Conservation (phyloP, 2,888 invertebrate species). For the Drosophila nigritarsus region DNA sequence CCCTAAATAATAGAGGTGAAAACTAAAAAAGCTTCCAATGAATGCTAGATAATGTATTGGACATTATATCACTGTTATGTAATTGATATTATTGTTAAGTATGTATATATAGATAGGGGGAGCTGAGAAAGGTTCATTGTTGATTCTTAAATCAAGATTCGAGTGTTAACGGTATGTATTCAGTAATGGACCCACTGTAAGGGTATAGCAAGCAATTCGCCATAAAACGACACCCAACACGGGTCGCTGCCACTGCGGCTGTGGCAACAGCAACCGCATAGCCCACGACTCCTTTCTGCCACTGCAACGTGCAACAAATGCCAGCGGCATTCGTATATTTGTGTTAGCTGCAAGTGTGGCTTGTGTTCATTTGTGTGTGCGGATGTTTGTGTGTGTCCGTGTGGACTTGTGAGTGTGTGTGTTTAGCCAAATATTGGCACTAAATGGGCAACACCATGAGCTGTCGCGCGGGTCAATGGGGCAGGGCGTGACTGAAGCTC, state of each 20-base stretch:
- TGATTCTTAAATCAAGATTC: neutral
- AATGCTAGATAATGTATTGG: fast-evolving
- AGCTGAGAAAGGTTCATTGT: neutral
- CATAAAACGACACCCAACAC: constrained; percentile 38
- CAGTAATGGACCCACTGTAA: neutral
- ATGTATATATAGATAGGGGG: neutral
- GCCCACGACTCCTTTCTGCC: constrained; percentile 14
- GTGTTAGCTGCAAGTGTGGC: constrained; percentile 32
- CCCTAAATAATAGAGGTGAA: neutral
- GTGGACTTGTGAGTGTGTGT: constrained; percentile 12
- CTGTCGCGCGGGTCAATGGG: neutral
- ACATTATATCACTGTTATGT: neutral
- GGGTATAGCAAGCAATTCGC: constrained; percentile 13
- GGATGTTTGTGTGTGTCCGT: constrained; percentile 3
- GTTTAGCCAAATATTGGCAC: constrained; percentile 55
- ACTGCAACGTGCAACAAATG: constrained; percentile 40
- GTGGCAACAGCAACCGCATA: constrained; percentile 25
- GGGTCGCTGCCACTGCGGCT: constrained; percentile 25
- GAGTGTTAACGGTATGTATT: neutral
- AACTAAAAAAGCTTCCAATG: neutral
- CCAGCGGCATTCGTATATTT: constrained; percentile 41
- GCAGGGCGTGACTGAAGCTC: neutral
- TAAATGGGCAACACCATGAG: constrained; percentile 7
- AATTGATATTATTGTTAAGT: no score
- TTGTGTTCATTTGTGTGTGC: neutral